Base-by-base conservation (phyloP, 2,113 vertebrate species). In the Pygoscelis adeliae region DNA sequence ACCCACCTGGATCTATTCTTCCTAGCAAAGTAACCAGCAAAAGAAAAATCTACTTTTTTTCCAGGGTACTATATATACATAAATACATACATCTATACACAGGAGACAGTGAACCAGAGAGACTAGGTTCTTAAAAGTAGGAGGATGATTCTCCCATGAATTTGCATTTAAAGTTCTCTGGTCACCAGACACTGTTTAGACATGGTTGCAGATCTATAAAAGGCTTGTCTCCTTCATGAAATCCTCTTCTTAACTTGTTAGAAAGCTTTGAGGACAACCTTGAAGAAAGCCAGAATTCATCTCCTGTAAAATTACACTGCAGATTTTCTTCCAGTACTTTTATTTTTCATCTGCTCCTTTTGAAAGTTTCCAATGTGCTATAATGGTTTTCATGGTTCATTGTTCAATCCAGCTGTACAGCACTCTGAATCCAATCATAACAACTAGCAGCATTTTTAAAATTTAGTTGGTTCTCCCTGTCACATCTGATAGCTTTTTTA, bases 321-420 rank as follows among this genome's bases (percentile, higher is more conserved):
- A 55, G 77, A n/a, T 85, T 88, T 86, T 79, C 71, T 71, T 56
- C 34, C 23, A 72, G 66, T n/a, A 11, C 12, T 90, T 95, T 76
- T 63, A 67, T 84, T 94, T 89, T 88, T 63, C 58, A 50, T n/a
- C 70, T 79, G 13, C 30, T 82, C 42, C 18, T 11, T 85, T 72
- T 76, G 56, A 95, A 93, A 82, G 26, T 59, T 84, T 58, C 52
- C 6, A 3, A 10, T 38, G n/a, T 40, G 69, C 42, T 73, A 34
- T 78, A 87, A 85, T 55, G 82, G 73, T 15, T 96, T 87, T 93
- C 62, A 74, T 7, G 62, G 38, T 23, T 93, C 66, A n/a, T 92
- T 96, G 67, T 87, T 87, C 61, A 70, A 63, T 67, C 29, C 29
- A 40, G 55, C 49, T 36, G 46, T 36, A 81, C 76, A 56, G 38